phyloP scores from a whole-genome alignment of 2,113 vertebrate species.

The Protobothrops flavoviridis region DNA sequence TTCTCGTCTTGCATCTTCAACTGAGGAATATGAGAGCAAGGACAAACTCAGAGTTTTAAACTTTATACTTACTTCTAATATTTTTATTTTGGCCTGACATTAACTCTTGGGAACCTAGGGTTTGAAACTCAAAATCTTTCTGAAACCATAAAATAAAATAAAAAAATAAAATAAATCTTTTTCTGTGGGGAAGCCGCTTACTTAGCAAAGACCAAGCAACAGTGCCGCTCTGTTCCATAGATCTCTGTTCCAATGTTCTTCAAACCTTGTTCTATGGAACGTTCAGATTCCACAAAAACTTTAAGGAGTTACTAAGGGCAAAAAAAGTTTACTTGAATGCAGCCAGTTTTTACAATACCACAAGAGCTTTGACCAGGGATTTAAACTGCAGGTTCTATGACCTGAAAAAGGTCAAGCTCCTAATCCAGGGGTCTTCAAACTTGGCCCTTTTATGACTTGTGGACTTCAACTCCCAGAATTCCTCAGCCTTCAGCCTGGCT shows the following conservation, averaged over 20 bases:
- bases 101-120: background rate
- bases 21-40: background rate
- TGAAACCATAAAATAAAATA: background rate
- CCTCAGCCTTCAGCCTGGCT: too few relatives aligned
- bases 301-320: background rate
- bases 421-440: background rate
- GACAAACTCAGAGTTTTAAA: background rate
- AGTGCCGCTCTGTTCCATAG: background rate
- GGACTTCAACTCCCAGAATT: too few relatives aligned
- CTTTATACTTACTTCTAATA: background rate
- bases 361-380: background rate
- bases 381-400: background rate
- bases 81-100: background rate
- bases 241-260: background rate
- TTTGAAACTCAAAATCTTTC: background rate
- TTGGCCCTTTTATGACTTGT: too few relatives aligned
- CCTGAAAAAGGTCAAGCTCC: background rate
- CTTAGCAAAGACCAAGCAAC: background rate
- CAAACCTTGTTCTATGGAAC: background rate
- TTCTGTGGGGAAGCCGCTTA: background rate
- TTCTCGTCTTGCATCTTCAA: background rate
- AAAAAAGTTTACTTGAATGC: background rate
- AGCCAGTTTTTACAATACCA: background rate
- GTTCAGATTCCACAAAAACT: background rate
- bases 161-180: background rate